Conservation (phyloP, 2,888 invertebrate species). For the Apotomis capreana region DNA sequence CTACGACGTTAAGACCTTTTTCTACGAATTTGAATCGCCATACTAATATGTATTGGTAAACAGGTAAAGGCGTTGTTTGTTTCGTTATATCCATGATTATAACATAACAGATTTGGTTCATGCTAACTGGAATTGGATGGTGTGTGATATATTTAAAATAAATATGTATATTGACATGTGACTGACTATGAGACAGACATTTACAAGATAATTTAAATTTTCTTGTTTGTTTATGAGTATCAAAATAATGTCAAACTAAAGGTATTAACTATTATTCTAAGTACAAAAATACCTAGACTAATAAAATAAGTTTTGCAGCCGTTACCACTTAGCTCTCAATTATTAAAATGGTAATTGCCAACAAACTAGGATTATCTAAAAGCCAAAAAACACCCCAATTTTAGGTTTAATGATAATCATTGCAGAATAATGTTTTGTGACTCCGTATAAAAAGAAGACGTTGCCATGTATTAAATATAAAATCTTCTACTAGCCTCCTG, state of each 20-base stretch:
- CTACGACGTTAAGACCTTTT: too few relatives aligned
- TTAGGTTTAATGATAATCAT: not conserved
- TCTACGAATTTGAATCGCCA: too few relatives aligned
- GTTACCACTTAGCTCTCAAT: not conserved
- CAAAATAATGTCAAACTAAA: conserved; percentile 1
- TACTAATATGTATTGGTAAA: too few relatives aligned
- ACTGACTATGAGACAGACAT: too few relatives aligned
- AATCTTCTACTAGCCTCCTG: not conserved
- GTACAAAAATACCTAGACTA: not conserved
- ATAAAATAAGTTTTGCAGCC: not conserved
- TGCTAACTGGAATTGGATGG: too few relatives aligned
- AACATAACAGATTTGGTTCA: too few relatives aligned
- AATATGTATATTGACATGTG: not conserved
- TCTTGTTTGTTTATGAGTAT: conserved; percentile 1
- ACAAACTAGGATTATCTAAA: too few relatives aligned
- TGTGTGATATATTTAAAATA: too few relatives aligned
- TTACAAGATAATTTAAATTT: too few relatives aligned
- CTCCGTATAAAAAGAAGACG: conserved; percentile 16
- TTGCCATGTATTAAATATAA: not conserved
- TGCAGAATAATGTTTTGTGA: not conserved
- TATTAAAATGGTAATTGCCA: too few relatives aligned
- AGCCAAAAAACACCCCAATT: not conserved
- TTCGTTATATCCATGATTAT: too few relatives aligned
- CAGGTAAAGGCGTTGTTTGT: too few relatives aligned
- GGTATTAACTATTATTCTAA: not conserved